These are phyloP conservation scores for Stigmatopora nigra DNA, from an alignment of 2,113 vertebrate species.

Conservation along the genomic window DNA sequence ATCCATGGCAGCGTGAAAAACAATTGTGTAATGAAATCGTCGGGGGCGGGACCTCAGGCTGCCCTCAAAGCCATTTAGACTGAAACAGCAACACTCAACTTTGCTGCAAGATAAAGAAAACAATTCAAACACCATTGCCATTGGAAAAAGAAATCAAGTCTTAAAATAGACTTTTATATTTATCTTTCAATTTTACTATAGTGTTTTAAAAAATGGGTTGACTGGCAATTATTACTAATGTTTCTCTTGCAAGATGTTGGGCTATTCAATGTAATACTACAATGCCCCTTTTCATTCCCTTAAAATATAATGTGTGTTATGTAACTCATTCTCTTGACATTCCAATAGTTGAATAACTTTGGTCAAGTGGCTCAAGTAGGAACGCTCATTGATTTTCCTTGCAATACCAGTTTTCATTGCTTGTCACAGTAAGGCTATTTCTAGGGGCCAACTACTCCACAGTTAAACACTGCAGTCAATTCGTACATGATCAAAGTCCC, in stretches of 20 bases:
- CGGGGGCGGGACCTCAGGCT: neutral
- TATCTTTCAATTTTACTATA: neutral
- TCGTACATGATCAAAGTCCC: slow-evolving; percentile 52
- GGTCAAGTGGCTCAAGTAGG: neutral
- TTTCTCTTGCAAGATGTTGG: neutral
- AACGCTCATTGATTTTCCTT: neutral
- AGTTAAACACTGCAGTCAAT: slow-evolving; percentile 52
- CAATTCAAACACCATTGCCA: neutral
- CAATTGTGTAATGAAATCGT: neutral
- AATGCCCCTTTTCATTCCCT: neutral
- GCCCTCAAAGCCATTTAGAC: neutral
- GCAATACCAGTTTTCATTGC: slow-evolving; percentile 22
- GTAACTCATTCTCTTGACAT: neutral
- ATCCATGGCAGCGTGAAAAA: neutral
- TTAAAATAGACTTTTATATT: too few relatives aligned
- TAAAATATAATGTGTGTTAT: neutral
- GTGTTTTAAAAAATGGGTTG: neutral
- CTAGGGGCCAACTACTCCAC: slow-evolving; percentile 40
- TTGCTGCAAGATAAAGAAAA: neutral
- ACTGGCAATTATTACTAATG: neutral
- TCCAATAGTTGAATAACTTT: neutral
- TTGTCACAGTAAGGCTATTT: slow-evolving; percentile 48
- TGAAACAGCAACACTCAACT: neutral
- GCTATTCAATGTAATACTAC: neutral
- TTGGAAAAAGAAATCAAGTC: too few relatives aligned